phyloP scores from a whole-genome alignment of 2,113 vertebrate genomes.

The Macrotis lagotis region DNA sequence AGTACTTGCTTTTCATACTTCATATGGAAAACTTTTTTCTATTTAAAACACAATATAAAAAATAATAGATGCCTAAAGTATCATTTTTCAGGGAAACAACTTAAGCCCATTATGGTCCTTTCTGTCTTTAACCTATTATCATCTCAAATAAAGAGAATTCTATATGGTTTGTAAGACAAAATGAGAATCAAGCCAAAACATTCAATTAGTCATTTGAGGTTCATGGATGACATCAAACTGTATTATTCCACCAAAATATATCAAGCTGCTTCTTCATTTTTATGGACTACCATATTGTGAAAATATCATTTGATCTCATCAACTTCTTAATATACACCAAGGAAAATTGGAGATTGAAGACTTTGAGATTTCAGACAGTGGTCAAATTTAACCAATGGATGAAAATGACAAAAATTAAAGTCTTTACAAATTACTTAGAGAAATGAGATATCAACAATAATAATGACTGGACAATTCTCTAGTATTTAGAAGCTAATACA shows the following conservation, averaged over 20 bases:
- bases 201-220: too few relatives aligned
- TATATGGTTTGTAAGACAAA: too few relatives aligned
- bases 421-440: background rate
- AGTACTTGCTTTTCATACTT: too few relatives aligned
- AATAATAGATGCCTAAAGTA: too few relatives aligned
- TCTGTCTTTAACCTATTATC: too few relatives aligned
- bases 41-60: too few relatives aligned
- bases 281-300: background rate
- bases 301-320: background rate
- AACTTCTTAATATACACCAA: background rate
- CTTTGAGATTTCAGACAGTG: background rate
- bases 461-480: background rate
- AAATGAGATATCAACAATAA: background rate
- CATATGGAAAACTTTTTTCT: too few relatives aligned
- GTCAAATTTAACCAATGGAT: background rate
- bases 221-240: too few relatives aligned
- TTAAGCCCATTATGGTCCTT: too few relatives aligned
- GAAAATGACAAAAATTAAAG: background rate
- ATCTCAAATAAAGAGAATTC: too few relatives aligned
- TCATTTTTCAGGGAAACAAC: too few relatives aligned
- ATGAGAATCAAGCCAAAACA: too few relatives aligned
- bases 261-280: background rate
- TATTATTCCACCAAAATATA: background rate
- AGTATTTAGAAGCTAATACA: background rate
- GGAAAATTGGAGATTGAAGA: background rate